Conservation (phyloP, 2,797 vertebrate species). For the Diglossa cyanea region DNA sequence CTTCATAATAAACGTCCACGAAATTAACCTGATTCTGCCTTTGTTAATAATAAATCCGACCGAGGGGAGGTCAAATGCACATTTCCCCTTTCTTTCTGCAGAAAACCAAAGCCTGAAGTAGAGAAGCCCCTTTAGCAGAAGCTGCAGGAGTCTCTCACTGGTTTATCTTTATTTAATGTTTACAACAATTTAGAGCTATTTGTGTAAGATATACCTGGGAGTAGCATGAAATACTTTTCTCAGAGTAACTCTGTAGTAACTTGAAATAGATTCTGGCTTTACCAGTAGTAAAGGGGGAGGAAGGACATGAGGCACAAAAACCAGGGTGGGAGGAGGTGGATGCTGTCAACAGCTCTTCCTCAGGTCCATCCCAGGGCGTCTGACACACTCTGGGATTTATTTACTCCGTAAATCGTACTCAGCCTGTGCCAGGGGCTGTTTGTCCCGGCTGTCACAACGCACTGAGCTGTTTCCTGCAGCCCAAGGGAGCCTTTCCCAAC, state of each 20-base stretch:
- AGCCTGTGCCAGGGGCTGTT: background rate
- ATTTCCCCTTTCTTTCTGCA: background rate
- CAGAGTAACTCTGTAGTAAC: background rate
- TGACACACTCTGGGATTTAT: background rate
- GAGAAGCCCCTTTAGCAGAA: background rate
- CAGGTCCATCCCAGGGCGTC: background rate
- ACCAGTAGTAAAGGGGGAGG: fast-evolving
- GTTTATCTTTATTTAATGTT: background rate
- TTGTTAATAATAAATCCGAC: too few species aligned
- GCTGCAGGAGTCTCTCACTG: background rate
- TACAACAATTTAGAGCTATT: background rate
- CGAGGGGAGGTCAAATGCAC: background rate
- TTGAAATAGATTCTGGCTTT: background rate
- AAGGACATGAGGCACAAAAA: background rate
- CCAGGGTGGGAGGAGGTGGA: background rate
- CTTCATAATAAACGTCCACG: background rate
- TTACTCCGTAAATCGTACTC: fast-evolving
- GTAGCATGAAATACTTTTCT: background rate
- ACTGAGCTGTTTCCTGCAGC: background rate
- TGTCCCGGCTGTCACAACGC: fast-evolving
- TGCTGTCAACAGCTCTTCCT: background rate
- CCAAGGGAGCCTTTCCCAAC: background rate
- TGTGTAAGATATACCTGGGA: background rate
- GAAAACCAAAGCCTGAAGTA: background rate
- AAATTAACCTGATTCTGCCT: background rate